Evolutionary conservation across 2,888 invertebrate genomes (phyloP), one percentile per base, ranked within the genome.

Genomic region (Chloromyia formosa): DNA sequence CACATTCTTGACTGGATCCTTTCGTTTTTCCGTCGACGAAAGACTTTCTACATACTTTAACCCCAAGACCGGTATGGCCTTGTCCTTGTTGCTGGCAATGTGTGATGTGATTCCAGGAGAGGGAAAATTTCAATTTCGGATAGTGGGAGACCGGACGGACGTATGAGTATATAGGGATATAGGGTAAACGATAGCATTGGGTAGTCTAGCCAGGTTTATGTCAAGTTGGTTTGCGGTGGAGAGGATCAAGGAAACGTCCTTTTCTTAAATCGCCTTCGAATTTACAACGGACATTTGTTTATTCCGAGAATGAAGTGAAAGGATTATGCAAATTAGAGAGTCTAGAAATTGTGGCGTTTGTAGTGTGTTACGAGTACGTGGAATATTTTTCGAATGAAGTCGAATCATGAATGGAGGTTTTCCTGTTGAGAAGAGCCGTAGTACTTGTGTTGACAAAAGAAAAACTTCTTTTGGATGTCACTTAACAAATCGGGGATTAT

Each of bases 321-420:
- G 35, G 56, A 42, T 71, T 71, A 71, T 71, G 71, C 27, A 71
- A 71, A 71, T 71, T 69, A 18, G 56, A 42, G n/a, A 64, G 62
- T 10, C 23, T 27, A 61, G 23, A 18, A 56, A 56, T 56, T 18
- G 56, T n/a, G 10, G 56, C 14, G 16, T 20, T 56, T 49, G n/a
- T n/a, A 49, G 27, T 35, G 2, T 2, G 27, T 35, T 35, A 35
- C 27, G 27, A 7, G 7, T 35, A 35, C 27, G 27, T 35, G 27
- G 27, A 35, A 35, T 35, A 35, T 35, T 35, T 35, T 2, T 7
- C 7, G 27, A 35, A 35, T 35, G 27, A 35, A 35, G 27, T 35
- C 27, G 27, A 35, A 35, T 2, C 27, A 35, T 35, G 27, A 35
- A 35, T 35, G 27, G 27, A 35, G 27, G 7, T 35, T 35, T 35